Evolutionary conservation across 2,113 vertebrate species (phyloP).

Genomic region (Datnioides undecimradiatus): DNA sequence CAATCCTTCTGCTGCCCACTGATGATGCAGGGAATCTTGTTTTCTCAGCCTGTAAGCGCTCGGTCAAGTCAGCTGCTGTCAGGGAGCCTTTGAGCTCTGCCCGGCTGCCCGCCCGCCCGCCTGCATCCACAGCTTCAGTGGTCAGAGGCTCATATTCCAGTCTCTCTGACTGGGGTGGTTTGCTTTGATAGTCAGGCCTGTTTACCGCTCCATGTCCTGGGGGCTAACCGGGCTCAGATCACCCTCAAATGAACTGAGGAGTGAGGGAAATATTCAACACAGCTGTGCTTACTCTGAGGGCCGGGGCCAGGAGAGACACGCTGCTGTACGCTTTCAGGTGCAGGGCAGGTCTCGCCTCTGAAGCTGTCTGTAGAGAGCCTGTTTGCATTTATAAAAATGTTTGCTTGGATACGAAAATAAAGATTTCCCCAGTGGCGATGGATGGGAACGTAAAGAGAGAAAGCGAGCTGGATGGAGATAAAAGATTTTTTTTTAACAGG

Average conservation of each 20-base stretch:
- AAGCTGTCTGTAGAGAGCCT: slow-evolving; percentile 67
- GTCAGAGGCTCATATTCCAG: slow-evolving; percentile 80
- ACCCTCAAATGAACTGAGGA: slow-evolving; percentile 82
- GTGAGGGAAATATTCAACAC: slow-evolving; percentile 85
- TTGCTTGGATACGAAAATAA: slow-evolving; percentile 75
- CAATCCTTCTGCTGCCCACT: slow-evolving; percentile 33
- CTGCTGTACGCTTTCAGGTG: slow-evolving; percentile 66
- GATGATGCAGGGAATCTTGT: slow-evolving; percentile 55
- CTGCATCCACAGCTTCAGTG: slow-evolving; percentile 59
- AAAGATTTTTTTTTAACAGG: slow-evolving; percentile 67
- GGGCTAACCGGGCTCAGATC: slow-evolving; percentile 79
- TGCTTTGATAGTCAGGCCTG: slow-evolving; percentile 85
- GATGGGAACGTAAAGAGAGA: slow-evolving; percentile 67
- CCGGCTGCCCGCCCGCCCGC: slow-evolving; percentile 51
- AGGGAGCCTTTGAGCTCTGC: slow-evolving; percentile 60
- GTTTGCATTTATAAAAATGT: slow-evolving; percentile 80
- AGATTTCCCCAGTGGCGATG: slow-evolving; percentile 59
- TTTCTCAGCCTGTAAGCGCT: slow-evolving; percentile 55
- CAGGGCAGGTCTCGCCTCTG: slow-evolving; percentile 63
- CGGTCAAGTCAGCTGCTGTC: slow-evolving; percentile 56
- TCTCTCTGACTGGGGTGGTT: slow-evolving; percentile 79
- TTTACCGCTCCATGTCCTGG: slow-evolving; percentile 80
- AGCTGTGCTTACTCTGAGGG: slow-evolving; percentile 76
- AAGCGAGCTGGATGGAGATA: slow-evolving; percentile 62
- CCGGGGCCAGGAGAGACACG: slow-evolving; percentile 52